phyloP scores from a whole-genome alignment of 2,888 invertebrate species.

The Eristalinus aeneus region DNA sequence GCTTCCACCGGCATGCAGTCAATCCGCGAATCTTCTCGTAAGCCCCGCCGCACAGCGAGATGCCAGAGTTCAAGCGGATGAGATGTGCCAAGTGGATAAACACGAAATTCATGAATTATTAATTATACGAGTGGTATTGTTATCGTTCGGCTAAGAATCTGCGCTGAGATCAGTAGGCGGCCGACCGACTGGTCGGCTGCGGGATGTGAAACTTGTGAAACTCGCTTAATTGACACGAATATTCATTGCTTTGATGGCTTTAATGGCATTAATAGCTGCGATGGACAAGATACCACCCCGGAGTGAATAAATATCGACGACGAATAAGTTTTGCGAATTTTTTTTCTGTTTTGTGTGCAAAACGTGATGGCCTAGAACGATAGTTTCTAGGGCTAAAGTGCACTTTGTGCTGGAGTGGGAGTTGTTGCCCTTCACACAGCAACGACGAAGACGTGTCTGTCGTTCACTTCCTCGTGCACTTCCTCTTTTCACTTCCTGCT shows the following conservation, averaged over 20 bases:
- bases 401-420: background rate
- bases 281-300: background rate
- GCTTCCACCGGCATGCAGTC: slow-evolving; percentile 22
- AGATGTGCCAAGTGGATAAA: slow-evolving; percentile 55
- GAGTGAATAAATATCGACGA: background rate
- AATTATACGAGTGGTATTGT: slow-evolving; percentile 20
- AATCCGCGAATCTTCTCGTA: slow-evolving; percentile 5
- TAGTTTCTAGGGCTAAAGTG: background rate
- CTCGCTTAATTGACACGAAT: background rate
- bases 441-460: background rate
- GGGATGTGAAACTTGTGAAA: background rate
- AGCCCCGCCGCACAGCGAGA: slow-evolving; percentile 6
- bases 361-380: background rate
- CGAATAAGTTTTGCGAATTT: background rate
- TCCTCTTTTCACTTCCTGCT: background rate
- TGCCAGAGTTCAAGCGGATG: slow-evolving; percentile 55
- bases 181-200: background rate
- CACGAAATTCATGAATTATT: slow-evolving; percentile 53
- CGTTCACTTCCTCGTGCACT: background rate
- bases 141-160: background rate
- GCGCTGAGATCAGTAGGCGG: background rate
- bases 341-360: background rate
- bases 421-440: background rate
- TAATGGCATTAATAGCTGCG: background rate
- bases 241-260: background rate